Conservation (phyloP, 2,113 vertebrate species). For the Mionectes macconnelli region DNA sequence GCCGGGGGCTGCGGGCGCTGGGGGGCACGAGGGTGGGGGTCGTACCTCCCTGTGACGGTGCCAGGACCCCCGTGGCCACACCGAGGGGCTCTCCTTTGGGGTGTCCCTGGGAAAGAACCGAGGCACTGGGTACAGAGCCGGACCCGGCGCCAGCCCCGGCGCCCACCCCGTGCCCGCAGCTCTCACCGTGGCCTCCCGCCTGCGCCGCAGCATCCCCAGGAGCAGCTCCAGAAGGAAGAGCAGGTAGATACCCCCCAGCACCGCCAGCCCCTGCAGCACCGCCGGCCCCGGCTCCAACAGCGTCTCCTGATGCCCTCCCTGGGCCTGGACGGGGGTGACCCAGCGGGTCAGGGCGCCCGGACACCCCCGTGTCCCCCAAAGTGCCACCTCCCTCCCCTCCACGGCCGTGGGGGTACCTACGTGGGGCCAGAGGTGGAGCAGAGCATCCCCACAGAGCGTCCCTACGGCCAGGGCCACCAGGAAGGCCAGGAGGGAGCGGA, state of each 20-base stretch:
- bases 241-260: slow-evolving; percentile 77
- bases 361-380: accelerated
- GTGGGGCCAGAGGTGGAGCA: slow-evolving; percentile 84
- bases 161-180: accelerated
- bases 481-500: slow-evolving; percentile 75
- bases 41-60: background rate
- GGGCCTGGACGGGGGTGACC: background rate
- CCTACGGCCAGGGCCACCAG: slow-evolving; percentile 83
- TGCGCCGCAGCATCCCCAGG: slow-evolving; percentile 42
- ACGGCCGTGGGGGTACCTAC: slow-evolving; percentile 45
- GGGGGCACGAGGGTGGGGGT: accelerated
- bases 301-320: background rate
- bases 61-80: background rate
- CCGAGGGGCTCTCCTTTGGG: background rate
- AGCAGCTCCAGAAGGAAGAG: slow-evolving; percentile 78
- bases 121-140: accelerated
- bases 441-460: slow-evolving; percentile 82
- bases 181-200: slow-evolving; percentile 44
- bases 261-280: slow-evolving; percentile 71
- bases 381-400: background rate
- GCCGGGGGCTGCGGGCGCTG: accelerated
- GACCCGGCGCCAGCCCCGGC: accelerated
- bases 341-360: background rate
- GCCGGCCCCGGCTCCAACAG: accelerated
- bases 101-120: background rate